Base-by-base conservation (phyloP, 37 sponge, comb jelly and placozoan genomes). In the Petrosia ficiformis region DNA sequence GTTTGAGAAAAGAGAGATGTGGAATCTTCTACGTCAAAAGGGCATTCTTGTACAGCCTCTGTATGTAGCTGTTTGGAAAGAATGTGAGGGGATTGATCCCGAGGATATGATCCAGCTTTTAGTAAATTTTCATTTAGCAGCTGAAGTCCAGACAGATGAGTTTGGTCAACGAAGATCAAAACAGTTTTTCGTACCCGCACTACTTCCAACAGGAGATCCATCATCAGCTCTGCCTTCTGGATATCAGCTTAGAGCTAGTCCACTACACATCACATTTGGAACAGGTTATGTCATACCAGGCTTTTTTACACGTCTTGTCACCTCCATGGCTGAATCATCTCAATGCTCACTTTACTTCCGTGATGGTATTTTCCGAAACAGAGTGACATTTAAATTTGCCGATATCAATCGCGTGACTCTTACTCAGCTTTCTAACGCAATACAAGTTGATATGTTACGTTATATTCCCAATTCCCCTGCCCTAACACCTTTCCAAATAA, bases 81-180 rank as follows among this genome's bases (percentile, higher is more conserved):
- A n/a, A n/a, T n/a, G n/a, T n/a, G n/a, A n/a, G n/a, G n/a, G 57
- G 21, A 54, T 54, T 24, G 57, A 54, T 54, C 57, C 57, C 57
- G 21, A 54, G 57, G 57, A 21, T 54, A 16, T 54, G 21, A 16
- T 54, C 21, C 16, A 54, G 16, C 57, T 54, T 24, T 54, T 54
- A 54, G 57, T 24, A 21, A 24, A 54, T 54, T 54, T 54, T 54
- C 57, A 24, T 16, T 21, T 54, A 24, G 57, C 57, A 24, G 57
- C 57, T 24, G 21, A 16, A 16, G 21, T 54, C 21, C 16, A 54
- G 21, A 16, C 57, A 24, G 57, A 16, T 24, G 57, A 24, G 21
- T 24, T 24, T 24, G 21, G 21, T 24, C 57, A 54, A 21, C 21
- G 16, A 24, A 24, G 21, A 24, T 16, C 16, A 24, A 24, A 21